Percentiles rank a stretch among this genome's conserved stretches.
Evolutionary conservation across 2,113 vertebrate species (phyloP).

Genomic region (Apteryx mantelli): DNA sequence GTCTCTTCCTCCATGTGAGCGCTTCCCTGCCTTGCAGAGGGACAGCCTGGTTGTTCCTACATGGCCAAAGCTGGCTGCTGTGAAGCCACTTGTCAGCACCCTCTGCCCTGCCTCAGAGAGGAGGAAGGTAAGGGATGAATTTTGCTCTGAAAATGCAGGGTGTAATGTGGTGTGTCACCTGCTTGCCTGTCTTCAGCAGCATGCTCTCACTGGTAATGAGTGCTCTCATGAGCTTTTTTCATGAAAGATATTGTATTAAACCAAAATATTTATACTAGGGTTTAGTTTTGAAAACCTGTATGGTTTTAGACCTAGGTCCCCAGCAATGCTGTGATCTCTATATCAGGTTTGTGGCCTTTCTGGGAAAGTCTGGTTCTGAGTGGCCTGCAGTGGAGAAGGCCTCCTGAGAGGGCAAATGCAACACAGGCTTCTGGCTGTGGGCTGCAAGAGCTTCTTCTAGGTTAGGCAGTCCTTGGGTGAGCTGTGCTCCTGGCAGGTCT

Average conservation of each 20-base stretch:
- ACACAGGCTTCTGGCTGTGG: neutral
- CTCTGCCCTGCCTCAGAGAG: neutral
- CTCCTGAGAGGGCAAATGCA: neutral
- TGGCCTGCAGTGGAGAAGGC: neutral
- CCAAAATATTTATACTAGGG: neutral
- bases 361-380: neutral
- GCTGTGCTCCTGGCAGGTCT: neutral
- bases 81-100: neutral
- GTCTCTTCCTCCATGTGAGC: neutral
- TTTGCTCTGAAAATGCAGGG: neutral
- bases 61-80: accelerated
- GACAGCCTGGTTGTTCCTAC: neutral
- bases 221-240: neutral
- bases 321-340: neutral
- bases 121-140: neutral
- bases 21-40: neutral
- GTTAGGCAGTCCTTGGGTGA: neutral
- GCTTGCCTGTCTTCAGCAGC: neutral
- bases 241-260: neutral
- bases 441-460: neutral
- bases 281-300: neutral
- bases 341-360: neutral
- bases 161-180: neutral
- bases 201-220: neutral
- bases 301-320: neutral